Percentiles rank a stretch among this genome's conserved stretches.
Evolutionary conservation across 2,797 vertebrate genomes (phyloP).

Genomic region (Tolypeutes matacus): DNA sequence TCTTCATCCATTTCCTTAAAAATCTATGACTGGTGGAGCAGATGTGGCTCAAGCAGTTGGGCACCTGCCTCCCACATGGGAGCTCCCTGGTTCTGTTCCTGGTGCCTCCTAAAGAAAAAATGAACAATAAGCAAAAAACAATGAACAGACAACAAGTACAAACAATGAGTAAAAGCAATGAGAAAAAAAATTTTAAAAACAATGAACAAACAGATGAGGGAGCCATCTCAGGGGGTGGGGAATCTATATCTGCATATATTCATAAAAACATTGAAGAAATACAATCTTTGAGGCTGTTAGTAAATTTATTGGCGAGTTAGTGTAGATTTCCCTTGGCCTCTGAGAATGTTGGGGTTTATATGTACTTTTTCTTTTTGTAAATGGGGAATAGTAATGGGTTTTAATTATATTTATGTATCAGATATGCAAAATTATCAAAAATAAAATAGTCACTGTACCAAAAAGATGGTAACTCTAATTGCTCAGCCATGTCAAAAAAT

Average conservation of each 20-base stretch:
- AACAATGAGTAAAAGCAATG: no score
- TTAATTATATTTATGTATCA: slow-evolving; percentile 32
- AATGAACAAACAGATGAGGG: no score
- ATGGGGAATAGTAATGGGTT: slow-evolving; percentile 4
- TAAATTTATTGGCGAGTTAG: slow-evolving; percentile 26
- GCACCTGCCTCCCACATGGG: no score
- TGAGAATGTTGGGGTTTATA: slow-evolving; percentile 39
- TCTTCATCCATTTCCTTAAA: slow-evolving; percentile 35
- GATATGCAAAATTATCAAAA: slow-evolving; percentile 46
- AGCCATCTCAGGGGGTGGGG: no score
- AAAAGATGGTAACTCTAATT: background rate
- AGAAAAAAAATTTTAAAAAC: no score
- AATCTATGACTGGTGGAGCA: background rate
- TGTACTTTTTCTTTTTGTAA: slow-evolving; percentile 56
- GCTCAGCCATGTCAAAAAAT: slow-evolving; percentile 35
- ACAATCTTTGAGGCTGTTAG: background rate
- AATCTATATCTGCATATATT: background rate
- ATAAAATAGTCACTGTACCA: slow-evolving; percentile 42
- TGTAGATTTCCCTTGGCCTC: background rate
- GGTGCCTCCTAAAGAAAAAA: no score
- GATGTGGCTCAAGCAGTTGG: no score
- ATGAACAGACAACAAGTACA: no score
- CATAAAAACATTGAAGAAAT: slow-evolving; percentile 40
- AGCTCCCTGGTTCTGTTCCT: no score
- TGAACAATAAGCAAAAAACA: no score